Evolutionary conservation across 2,888 invertebrate genomes (phyloP).

Genomic region (Leucozona laternaria): DNA sequence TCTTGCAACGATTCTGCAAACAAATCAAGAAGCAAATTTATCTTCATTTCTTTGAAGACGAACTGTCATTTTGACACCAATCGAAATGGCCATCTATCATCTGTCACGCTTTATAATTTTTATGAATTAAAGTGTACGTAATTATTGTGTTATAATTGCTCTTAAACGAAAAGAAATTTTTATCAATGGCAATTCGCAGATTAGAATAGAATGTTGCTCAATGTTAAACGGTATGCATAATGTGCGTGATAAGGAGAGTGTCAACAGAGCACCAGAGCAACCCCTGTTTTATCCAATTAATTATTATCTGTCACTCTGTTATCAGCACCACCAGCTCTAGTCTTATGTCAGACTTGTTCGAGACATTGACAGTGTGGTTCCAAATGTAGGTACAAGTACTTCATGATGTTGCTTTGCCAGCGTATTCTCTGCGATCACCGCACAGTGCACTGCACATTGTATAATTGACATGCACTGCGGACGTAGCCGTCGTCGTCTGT

Average conservation of each 20-base stretch:
- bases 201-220: neutral
- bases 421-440: conserved; percentile 4
- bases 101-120: neutral
- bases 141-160: neutral
- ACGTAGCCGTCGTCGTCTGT: conserved; percentile 3
- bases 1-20: too few relatives aligned
- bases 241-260: neutral
- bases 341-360: conserved; percentile 25
- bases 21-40: too few relatives aligned
- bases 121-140: neutral
- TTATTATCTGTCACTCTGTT: neutral
- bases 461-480: conserved; percentile 17
- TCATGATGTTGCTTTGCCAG: conserved; percentile 9
- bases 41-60: too few relatives aligned
- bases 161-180: neutral
- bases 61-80: too few relatives aligned
- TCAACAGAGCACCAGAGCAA: neutral
- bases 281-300: neutral
- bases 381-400: conserved; percentile 5
- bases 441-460: neutral
- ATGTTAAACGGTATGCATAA: neutral
- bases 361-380: conserved; percentile 16
- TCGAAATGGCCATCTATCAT: neutral
- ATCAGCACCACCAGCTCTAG: conserved; percentile 3
- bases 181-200: neutral